These are phyloP conservation scores for Drosophila trapezifrons DNA, from an alignment of 1,140 invertebrate genomes.

Conservation along the genomic window DNA sequence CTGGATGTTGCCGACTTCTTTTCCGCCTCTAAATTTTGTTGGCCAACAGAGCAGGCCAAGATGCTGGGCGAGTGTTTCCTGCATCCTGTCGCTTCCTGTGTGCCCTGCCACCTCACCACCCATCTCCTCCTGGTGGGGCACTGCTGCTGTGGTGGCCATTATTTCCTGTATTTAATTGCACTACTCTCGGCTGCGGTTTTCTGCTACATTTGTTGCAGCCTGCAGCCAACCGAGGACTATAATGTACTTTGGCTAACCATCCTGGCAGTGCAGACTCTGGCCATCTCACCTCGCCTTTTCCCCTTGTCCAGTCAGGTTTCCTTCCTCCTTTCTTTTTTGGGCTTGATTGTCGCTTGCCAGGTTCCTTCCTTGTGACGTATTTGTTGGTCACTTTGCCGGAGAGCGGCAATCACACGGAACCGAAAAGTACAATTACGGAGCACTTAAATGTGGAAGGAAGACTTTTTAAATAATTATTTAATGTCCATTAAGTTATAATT, in stretches of 20 bases:
- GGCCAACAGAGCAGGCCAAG: conserved; percentile 41
- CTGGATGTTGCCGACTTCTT: conserved; percentile 33
- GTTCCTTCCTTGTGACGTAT: conserved; percentile 48
- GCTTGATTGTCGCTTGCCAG: conserved; percentile 39
- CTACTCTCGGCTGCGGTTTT: conserved; percentile 80
- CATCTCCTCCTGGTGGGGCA: conserved; percentile 1
- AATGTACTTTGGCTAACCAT: conserved; percentile 72
- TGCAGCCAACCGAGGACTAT: conserved; percentile 65
- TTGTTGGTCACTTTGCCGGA: conserved; percentile 50
- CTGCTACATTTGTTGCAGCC: conserved; percentile 79
- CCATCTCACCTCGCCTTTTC: conserved; percentile 17
- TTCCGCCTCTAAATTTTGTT: conserved; percentile 48
- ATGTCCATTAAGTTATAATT: too few relatives aligned
- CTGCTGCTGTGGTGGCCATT: conserved; percentile 71
- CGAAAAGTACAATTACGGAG: background rate
- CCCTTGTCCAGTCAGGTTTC: background rate
- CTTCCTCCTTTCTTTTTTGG: conserved; percentile 5
- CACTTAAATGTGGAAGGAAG: background rate
- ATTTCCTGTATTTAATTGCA: conserved; percentile 82
- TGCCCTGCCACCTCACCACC: too few relatives aligned
- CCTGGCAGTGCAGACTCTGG: conserved; percentile 21
- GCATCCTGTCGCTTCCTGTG: conserved; percentile 59
- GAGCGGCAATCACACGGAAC: conserved; percentile 7
- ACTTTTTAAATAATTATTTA: background rate
- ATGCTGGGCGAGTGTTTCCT: conserved; percentile 52